Percentiles rank a stretch among this genome's conserved stretches.
Evolutionary conservation across 1,140 invertebrate genomes (phyloP).

Genomic region (Nomia melanderi): DNA sequence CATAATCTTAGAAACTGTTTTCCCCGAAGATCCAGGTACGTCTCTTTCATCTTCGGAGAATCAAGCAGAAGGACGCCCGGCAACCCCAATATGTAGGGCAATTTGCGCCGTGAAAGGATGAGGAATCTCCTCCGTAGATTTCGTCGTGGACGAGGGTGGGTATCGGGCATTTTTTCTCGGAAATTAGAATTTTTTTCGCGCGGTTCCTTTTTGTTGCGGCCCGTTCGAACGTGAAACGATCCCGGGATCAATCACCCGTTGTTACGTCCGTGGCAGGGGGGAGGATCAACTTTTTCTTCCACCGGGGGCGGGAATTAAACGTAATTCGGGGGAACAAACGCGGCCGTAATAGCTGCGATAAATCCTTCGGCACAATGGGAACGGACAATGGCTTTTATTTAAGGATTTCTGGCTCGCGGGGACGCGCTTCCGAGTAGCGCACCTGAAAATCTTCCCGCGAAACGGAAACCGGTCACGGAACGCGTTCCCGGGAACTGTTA

Average conservation of each 20-base stretch:
- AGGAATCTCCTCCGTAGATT: too few relatives aligned
- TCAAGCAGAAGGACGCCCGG: too few relatives aligned
- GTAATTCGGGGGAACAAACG: neutral
- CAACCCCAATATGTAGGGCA: too few relatives aligned
- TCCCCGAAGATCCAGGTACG: too few relatives aligned
- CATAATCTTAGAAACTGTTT: too few relatives aligned
- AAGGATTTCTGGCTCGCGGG: neutral
- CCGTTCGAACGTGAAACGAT: neutral
- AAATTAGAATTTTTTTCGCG: slow-evolving; percentile 2
- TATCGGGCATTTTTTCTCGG: neutral
- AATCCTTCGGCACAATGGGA: neutral
- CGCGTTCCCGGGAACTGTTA: neutral
- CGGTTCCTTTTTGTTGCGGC: neutral
- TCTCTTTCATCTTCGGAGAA: too few relatives aligned
- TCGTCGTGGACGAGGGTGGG: too few relatives aligned
- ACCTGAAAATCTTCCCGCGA: too few relatives aligned
- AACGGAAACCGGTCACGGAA: slow-evolving; percentile 9
- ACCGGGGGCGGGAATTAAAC: neutral
- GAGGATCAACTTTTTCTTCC: neutral
- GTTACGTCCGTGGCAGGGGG: too few relatives aligned
- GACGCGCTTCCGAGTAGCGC: neutral
- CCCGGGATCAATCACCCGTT: neutral
- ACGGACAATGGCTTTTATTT: slow-evolving; percentile 4
- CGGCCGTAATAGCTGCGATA: neutral
- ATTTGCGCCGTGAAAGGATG: too few relatives aligned